Evolutionary conservation across 2,888 invertebrate species (phyloP), one percentile per base, ranked within the genome.

Genomic region (Agriotes lineatus): DNA sequence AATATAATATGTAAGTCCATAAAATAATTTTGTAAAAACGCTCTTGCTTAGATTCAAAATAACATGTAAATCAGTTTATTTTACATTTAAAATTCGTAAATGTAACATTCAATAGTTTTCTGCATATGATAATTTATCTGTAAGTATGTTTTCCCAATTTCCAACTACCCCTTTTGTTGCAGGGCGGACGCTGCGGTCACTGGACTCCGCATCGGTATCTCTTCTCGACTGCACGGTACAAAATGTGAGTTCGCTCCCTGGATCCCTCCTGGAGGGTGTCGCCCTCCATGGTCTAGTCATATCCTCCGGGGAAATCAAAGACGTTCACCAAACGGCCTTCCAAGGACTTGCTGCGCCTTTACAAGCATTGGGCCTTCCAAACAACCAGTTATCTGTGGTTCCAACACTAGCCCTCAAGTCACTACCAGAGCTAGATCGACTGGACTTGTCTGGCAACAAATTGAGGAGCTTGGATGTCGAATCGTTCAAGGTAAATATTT

Each of bases 301-400:
- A 76, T 95, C 95, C 0, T 94, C 84, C 4, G 84, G 95, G 4
- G 93, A 94, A 81, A 89, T 96, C 25, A 88, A 90, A 70, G 87
- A 91, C 39, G 90, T 94, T 12, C 89, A 92, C 76, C 90, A 90
- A 71, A 89, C 88, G 0, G 94, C 95, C 0, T 95, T 96, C 75
- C 86, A 87, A 74, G 91, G 91, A 25, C 86, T 96, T 3, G 88
- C 90, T 0, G 86, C 89, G 0, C 93, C 92, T 0, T 85, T 96
- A n/a, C 90, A 93, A 79, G 94, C 94, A 1, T 85, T 96, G 56
- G 95, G 96, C 71, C 83, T 96, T 59, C 95, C 95, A 33, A 94
- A 93, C 79, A 96, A 96, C 83, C 90, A 92, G 69, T 85, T 96
- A 61, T 88, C 90, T 0, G 85, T 88, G 12, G 91, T 96, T 39